A percentile compares a stretch with the other conserved stretches of the same genome.
Conservation (phyloP, 2,113 vertebrate genomes). For the Ctenomys sociabilis region DNA sequence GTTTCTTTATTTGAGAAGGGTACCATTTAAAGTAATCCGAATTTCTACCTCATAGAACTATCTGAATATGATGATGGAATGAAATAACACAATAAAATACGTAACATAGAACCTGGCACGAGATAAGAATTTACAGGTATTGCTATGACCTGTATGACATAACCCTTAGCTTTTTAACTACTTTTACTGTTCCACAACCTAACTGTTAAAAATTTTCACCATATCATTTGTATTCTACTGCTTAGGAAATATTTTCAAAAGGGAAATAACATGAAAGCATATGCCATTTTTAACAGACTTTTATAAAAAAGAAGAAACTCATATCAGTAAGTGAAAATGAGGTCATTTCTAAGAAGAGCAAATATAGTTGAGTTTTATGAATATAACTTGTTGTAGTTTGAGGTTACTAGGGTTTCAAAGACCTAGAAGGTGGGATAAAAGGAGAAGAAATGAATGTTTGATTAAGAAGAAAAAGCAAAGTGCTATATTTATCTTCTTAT, state of each 20-base stretch:
- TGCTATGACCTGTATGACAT: background rate
- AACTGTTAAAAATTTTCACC: slow-evolving; percentile 8
- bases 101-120: background rate
- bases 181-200: background rate
- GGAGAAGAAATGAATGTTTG: slow-evolving; percentile 12
- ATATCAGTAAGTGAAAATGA: background rate
- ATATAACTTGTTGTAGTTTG: background rate
- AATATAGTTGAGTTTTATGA: background rate
- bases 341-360: background rate
- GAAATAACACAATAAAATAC: background rate
- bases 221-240: background rate
- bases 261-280: background rate
- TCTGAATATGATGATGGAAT: background rate
- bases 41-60: background rate
- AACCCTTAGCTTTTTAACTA: background rate
- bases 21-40: background rate
- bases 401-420: background rate
- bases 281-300: slow-evolving; percentile 28
- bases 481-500: background rate
- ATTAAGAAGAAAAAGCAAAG: background rate
- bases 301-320: background rate
- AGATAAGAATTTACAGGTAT: background rate
- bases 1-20: background rate
- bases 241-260: slow-evolving; percentile 26
- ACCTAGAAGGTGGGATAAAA: background rate